Conservation (phyloP, 2,797 vertebrate genomes). For the Ficedula albicollis region DNA sequence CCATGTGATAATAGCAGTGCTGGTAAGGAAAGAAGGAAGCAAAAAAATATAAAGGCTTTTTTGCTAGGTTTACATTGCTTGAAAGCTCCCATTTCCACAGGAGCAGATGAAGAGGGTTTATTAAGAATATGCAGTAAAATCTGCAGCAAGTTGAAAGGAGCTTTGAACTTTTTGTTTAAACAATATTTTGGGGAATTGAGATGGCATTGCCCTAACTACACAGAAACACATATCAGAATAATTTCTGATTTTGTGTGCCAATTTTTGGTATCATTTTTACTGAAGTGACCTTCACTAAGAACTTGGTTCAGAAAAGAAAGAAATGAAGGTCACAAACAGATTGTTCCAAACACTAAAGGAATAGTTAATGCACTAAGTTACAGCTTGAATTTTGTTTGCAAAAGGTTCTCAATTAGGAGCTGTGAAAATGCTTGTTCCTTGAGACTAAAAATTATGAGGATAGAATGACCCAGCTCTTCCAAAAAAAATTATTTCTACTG, state of each 20-base stretch:
- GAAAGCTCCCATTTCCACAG: slow-evolving; percentile 68
- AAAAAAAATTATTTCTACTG: background rate
- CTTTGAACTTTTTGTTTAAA: slow-evolving; percentile 61
- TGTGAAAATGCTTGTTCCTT: background rate
- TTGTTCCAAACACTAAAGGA: background rate
- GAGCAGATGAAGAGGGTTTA: slow-evolving; percentile 64
- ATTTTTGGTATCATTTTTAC: background rate
- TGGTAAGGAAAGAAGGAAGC: slow-evolving; percentile 74
- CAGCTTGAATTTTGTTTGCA: background rate
- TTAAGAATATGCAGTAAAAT: slow-evolving; percentile 60
- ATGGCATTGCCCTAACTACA: slow-evolving; percentile 24
- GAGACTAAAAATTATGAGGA: background rate
- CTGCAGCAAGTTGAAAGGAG: slow-evolving; percentile 60
- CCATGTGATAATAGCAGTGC: slow-evolving; percentile 82
- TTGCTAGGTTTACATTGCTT: slow-evolving; percentile 71
- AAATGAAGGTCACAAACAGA: background rate
- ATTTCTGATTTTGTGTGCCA: slow-evolving; percentile 15
- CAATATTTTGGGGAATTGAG: slow-evolving; percentile 24
- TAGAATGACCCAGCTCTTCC: background rate
- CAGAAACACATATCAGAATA: background rate
- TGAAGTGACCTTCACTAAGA: slow-evolving; percentile 2
- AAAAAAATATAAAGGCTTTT: slow-evolving; percentile 66
- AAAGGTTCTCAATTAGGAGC: background rate
- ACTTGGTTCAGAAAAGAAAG: background rate
- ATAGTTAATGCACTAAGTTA: background rate